phyloP scores from a whole-genome alignment of 1,140 invertebrate species.

The Lutraria rhynchaena region DNA sequence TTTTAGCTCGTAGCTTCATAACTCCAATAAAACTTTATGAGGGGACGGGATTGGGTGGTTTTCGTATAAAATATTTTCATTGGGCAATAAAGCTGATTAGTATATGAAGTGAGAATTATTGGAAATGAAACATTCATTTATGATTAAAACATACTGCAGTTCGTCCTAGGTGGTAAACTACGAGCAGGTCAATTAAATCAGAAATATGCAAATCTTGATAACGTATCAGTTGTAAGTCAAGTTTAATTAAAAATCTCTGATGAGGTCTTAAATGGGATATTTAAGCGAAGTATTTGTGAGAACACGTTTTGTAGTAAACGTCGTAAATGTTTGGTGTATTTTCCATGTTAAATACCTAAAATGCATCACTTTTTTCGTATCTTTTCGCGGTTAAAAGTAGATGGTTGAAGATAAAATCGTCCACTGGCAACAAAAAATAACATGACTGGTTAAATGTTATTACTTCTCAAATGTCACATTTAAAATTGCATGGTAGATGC shows the following conservation, averaged over 20 bases:
- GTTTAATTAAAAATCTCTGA: slow-evolving; percentile 48
- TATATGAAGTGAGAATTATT: slow-evolving; percentile 48
- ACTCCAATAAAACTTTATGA: slow-evolving; percentile 40
- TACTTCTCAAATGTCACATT: too few relatives aligned
- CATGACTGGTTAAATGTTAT: too few relatives aligned
- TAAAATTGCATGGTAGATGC: too few relatives aligned
- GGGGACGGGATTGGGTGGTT: slow-evolving; percentile 37
- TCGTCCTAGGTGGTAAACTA: slow-evolving; percentile 39
- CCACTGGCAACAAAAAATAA: too few relatives aligned
- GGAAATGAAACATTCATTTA: slow-evolving; percentile 55
- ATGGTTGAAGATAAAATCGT: too few relatives aligned
- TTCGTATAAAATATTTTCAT: slow-evolving; percentile 58
- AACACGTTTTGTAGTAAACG: neutral
- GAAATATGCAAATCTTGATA: slow-evolving; percentile 58
- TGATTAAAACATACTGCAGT: slow-evolving; percentile 53
- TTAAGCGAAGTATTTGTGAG: neutral
- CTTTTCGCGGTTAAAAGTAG: too few relatives aligned
- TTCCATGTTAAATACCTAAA: too few relatives aligned
- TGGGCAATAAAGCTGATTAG: slow-evolving; percentile 54
- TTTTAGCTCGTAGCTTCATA: slow-evolving; percentile 13
- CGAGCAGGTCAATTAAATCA: slow-evolving; percentile 50
- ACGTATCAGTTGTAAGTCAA: slow-evolving; percentile 7
- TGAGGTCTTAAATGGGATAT: slow-evolving; percentile 4
- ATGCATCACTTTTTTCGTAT: too few relatives aligned
- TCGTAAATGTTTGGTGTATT: neutral